These are phyloP conservation scores for Myotis lucifugus DNA, from an alignment of 2,113 vertebrate genomes.

Conservation along the genomic window DNA sequence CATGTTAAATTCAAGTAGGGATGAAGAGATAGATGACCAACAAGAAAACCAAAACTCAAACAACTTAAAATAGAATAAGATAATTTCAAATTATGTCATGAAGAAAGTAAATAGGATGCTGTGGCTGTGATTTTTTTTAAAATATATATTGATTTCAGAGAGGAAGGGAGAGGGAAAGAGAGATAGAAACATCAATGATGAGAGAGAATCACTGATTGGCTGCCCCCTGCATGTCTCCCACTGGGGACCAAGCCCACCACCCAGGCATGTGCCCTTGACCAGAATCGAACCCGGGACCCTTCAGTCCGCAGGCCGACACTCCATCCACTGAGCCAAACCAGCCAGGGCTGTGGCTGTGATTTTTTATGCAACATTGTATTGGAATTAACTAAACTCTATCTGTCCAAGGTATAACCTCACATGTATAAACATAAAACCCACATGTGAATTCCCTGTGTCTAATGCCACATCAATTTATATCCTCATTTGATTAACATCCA, in stretches of 20 bases:
- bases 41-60: neutral
- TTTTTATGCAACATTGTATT: neutral
- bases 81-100: neutral
- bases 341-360: neutral
- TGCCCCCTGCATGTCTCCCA: too few relatives aligned
- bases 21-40: neutral
- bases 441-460: neutral
- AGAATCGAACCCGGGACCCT: too few relatives aligned
- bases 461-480: neutral
- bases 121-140: neutral
- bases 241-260: too few relatives aligned
- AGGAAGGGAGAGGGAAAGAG: too few relatives aligned
- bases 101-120: neutral
- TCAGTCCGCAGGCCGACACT: too few relatives aligned
- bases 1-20: neutral
- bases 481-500: neutral
- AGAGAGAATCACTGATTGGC: too few relatives aligned
- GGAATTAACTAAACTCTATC: neutral
- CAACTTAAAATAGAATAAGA: neutral
- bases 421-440: conserved; percentile 30
- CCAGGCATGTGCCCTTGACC: too few relatives aligned
- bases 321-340: too few relatives aligned
- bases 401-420: neutral
- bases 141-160: too few relatives aligned
- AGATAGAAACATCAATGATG: too few relatives aligned